Evolutionary conservation across 2,113 vertebrate genomes (phyloP).

Genomic region (Callipepla californica): DNA sequence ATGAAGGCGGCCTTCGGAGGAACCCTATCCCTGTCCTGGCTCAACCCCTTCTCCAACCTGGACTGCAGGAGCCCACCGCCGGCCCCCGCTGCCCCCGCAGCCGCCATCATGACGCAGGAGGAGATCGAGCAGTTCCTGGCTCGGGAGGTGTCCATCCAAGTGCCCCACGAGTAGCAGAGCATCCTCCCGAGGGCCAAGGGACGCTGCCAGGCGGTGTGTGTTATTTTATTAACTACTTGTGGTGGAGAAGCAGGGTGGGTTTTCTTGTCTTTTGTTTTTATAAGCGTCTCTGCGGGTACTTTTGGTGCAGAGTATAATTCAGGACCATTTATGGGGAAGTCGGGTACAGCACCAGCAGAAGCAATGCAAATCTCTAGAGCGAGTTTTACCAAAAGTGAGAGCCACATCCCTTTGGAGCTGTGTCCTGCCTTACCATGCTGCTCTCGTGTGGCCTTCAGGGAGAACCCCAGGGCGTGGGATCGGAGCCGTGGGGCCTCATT

Average conservation of each 20-base stretch:
- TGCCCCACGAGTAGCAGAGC: conserved; percentile 22
- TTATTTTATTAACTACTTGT: neutral
- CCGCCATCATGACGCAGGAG: conserved; percentile 75
- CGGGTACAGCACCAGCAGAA: neutral
- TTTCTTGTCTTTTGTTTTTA: neutral
- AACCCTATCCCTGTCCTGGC: conserved; percentile 85
- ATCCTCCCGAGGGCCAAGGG: neutral
- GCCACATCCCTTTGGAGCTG: neutral
- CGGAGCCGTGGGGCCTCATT: too few relatives aligned
- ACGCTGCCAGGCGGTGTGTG: neutral
- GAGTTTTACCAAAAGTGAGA: neutral
- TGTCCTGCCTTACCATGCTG: neutral
- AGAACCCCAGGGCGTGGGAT: neutral
- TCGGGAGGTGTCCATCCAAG: conserved; percentile 39
- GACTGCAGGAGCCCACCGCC: conserved; percentile 49
- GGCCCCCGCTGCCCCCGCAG: neutral
- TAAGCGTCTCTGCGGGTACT: neutral
- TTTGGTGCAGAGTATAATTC: neutral
- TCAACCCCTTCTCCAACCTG: conserved; percentile 87
- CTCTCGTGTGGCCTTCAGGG: neutral
- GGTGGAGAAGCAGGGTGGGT: neutral
- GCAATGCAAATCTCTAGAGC: conserved; percentile 20
- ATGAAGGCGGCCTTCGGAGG: conserved; percentile 87
- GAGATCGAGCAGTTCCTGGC: conserved; percentile 58
- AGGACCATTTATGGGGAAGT: neutral